Base-by-base conservation (phyloP, 1,140 invertebrate genomes). In the Aphelinus atriplicis region DNA sequence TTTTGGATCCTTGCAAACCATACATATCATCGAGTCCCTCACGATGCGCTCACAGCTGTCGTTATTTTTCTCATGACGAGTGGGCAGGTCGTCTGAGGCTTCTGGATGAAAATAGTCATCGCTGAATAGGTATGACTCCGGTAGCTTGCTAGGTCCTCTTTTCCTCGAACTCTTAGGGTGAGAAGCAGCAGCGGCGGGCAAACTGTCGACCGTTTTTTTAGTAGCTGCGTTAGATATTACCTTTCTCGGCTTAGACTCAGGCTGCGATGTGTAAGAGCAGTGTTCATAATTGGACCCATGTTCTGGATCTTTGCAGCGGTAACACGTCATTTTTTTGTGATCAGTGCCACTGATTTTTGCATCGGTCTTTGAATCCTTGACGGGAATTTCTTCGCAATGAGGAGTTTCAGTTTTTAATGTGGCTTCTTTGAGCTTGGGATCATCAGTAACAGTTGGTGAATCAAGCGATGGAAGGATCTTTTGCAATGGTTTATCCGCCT, bases 11-110 rank as follows among this genome's bases (percentile, higher is more conserved):
- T 90, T 89, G 81, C 93, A 94, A 1, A 92, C 86, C 82, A 90
- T 91, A 80, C 93, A 94, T 3, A 91, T 89, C 90, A 92, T 92
- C 3, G 91, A 91, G 80, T 93, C 89, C 80, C 89, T 91, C 57
- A 90, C 84, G 0, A 92, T n/a, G 50, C 62, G 62, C 57, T 70
- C 63, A 61, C 63, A 75, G 5, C 58, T 43, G 42, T 68, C 69
- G 61, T 61, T 26, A 7, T 48, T 67, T 7, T 83, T 80, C 56
- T 82, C 81, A 57, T 81, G 81, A 3, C 79, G 79, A 77, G 3
- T 78, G 74, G 51, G 58, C 0, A 58, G 45, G 0, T 70, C 67
- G 42, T 53, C 48, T 0, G 80, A 78, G 0, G 81, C 79, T 5
- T 85, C 79, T 7, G 67, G 81, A 42, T 73, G 48, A 56, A 87